Conservation (phyloP, 2,888 invertebrate species). For the Trissolcus brochymenae region DNA sequence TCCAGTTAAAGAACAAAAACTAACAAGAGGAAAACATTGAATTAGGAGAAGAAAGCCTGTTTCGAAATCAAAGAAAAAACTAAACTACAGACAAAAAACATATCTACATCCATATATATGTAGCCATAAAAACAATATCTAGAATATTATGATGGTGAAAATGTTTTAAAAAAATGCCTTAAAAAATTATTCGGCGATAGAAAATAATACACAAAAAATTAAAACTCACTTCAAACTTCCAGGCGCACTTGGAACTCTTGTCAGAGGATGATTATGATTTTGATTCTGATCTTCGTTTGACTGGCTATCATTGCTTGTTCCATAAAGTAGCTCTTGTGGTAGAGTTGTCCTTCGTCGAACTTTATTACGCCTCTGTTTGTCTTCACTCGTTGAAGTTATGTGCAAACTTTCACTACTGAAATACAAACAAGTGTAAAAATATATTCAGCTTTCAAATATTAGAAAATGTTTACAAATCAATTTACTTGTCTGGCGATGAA, state of each 20-base stretch:
- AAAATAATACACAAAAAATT: not conserved
- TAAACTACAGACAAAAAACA: too few relatives aligned
- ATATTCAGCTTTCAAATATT: conserved; percentile 2
- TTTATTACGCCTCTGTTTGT: conserved; percentile 76
- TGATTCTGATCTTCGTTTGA: conserved; percentile 72
- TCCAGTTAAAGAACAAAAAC: too few relatives aligned
- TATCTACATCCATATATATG: too few relatives aligned
- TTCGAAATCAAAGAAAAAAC: too few relatives aligned
- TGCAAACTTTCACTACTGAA: conserved; percentile 57
- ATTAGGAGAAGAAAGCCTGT: too few relatives aligned
- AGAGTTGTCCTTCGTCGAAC: conserved; percentile 82
- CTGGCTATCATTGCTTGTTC: conserved; percentile 72
- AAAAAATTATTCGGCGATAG: too few relatives aligned
- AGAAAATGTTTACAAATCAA: conserved; percentile 4
- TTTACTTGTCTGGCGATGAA: conserved; percentile 80
- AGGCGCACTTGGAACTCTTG: conserved; percentile 85
- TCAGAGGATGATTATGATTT: conserved; percentile 76
- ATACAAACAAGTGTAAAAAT: not conserved
- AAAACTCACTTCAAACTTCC: conserved; percentile 83
- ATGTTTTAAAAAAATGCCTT: too few relatives aligned
- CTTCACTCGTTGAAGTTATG: conserved; percentile 68
- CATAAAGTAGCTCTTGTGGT: conserved; percentile 84
- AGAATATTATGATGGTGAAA: too few relatives aligned
- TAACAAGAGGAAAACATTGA: too few relatives aligned
- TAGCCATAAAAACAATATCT: too few relatives aligned